These are phyloP conservation scores for Nymphalis io DNA, from an alignment of 1,140 invertebrate species.

Conservation along the genomic window DNA sequence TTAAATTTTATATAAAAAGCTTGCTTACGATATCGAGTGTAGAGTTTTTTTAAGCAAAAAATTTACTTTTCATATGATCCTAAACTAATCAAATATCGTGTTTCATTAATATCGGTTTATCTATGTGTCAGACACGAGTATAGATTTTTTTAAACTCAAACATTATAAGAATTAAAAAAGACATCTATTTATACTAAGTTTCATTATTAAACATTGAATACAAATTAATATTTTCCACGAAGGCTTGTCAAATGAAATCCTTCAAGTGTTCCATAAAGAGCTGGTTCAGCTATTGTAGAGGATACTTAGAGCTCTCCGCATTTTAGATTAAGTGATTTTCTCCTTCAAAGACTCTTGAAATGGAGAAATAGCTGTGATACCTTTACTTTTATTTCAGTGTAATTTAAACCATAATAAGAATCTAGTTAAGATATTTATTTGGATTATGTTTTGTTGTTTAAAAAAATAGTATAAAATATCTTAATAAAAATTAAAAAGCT, in stretches of 20 bases:
- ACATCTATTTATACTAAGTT: too few relatives aligned
- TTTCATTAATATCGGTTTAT: too few relatives aligned
- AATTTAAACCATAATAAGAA: not conserved
- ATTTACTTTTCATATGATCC: too few relatives aligned
- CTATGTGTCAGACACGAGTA: too few relatives aligned
- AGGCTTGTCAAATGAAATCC: conserved; percentile 21
- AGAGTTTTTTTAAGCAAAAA: too few relatives aligned
- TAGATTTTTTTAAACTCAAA: too few relatives aligned
- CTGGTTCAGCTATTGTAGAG: conserved; percentile 29
- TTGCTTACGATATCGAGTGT: too few relatives aligned
- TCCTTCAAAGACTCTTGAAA: conserved; percentile 23
- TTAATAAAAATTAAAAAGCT: too few relatives aligned
- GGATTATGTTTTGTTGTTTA: not conserved
- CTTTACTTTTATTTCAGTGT: conserved; percentile 1
- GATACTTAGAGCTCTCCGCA: conserved; percentile 24
- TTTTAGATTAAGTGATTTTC: conserved; percentile 35
- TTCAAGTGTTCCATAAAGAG: conserved; percentile 7
- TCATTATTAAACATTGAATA: conserved; percentile 2
- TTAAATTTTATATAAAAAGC: too few relatives aligned
- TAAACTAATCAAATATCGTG: too few relatives aligned
- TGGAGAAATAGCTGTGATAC: conserved; percentile 20
- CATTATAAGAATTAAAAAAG: too few relatives aligned
- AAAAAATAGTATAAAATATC: not conserved
- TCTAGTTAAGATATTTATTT: not conserved
- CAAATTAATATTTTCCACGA: not conserved